Base-by-base conservation (phyloP, 2,888 invertebrate genomes). In the Drosophila pegasa region DNA sequence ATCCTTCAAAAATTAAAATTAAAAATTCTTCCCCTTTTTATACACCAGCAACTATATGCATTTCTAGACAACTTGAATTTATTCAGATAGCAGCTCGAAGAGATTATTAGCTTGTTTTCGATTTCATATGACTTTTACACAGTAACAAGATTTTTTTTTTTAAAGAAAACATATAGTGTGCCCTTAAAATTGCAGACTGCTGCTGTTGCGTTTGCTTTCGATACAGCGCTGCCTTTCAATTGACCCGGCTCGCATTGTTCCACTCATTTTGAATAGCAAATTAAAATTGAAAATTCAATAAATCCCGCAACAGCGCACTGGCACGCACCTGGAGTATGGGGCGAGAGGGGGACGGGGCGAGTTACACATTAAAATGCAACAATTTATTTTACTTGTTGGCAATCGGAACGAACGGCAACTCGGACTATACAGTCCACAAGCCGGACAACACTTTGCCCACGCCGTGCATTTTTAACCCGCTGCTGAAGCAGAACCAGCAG, bases 341-440 rank as follows among this genome's bases (percentile, higher is more conserved):
- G 60, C 54, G 64, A 10, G 22, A 20, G 16, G 9, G 33, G 22
- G 20, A 16, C 31, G 16, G 18, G 2, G 29, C 41, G 61, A 55
- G 57, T 38, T 69, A 52, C 73, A 76, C 81, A 88, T 88, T 84
- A 87, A 85, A 85, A 85, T 88, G 87, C 85, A 88, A 88, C 85
- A 85, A 85, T 85, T 87, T 85, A 84, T 85, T 87, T 83, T 88
- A 84, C 89, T 85, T 87, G 87, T 87, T 88, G 87, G 76, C 76
- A 71, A 62, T 73, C 63, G 55, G 37, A 61, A 54, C 33, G 37
- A 61, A 54, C 33, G 35, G 29, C 58, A 40, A 14, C 41, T 31
- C 33, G 9, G 5, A 10, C 25, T 33, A 5, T 4, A 1, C 16
- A n/a, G 33, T 14, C 58, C 43, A 38, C 55, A 29, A 27, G 14